These are phyloP conservation scores for Spatulosminthurus flaviceps DNA, from an alignment of 2,888 invertebrate genomes.

Conservation along the genomic window DNA sequence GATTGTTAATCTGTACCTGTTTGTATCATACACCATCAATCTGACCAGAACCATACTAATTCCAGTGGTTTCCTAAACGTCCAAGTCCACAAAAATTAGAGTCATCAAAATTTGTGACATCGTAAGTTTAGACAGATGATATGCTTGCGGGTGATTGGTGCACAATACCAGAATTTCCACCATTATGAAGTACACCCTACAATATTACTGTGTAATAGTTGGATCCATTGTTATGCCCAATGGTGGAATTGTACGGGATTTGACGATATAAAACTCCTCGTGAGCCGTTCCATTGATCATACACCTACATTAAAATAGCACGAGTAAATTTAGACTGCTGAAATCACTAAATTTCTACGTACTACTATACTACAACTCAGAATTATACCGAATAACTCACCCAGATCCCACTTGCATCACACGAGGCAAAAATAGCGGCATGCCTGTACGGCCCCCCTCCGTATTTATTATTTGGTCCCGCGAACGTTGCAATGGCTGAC, in stretches of 20 bases:
- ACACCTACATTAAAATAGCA: slow-evolving; percentile 27
- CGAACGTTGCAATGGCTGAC: slow-evolving; percentile 44
- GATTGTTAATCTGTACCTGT: too few relatives aligned
- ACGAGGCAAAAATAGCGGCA: slow-evolving; percentile 45
- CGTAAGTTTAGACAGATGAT: too few relatives aligned
- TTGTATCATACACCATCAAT: too few relatives aligned
- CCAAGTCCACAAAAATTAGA: too few relatives aligned
- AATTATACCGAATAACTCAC: too few relatives aligned
- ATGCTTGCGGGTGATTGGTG: too few relatives aligned
- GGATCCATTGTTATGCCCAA: slow-evolving; percentile 25
- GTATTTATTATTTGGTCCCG: slow-evolving; percentile 45
- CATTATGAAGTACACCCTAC: too few relatives aligned
- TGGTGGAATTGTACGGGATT: slow-evolving; percentile 6
- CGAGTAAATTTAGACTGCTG: background rate
- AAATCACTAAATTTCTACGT: background rate
- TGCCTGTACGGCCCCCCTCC: slow-evolving; percentile 38
- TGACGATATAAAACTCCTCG: slow-evolving; percentile 40
- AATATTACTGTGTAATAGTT: slow-evolving; percentile 34
- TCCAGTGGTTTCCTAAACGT: too few relatives aligned
- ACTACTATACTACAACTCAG: background rate
- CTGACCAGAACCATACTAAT: too few relatives aligned
- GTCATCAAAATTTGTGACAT: too few relatives aligned
- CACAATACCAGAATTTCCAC: too few relatives aligned
- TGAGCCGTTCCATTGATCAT: slow-evolving; percentile 46
- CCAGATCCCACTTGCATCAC: slow-evolving; percentile 45